These are phyloP conservation scores for Aegypius monachus DNA, from an alignment of 2,113 vertebrate genomes.

Conservation along the genomic window DNA sequence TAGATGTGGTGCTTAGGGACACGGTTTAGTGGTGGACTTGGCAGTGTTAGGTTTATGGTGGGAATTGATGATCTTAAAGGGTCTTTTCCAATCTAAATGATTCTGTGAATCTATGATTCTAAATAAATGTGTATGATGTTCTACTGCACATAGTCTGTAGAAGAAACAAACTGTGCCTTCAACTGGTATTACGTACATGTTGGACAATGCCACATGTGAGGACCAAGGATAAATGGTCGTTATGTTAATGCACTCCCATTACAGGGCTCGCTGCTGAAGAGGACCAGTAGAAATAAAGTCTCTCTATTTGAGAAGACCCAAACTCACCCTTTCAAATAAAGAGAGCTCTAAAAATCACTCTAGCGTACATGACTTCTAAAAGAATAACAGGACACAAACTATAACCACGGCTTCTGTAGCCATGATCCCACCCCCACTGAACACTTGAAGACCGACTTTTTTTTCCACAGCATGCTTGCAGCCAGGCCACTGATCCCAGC, in stretches of 20 bases:
- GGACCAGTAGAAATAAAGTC: not conserved
- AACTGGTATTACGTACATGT: rapidly evolving
- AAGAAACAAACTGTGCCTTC: not conserved
- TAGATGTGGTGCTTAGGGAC: no score
- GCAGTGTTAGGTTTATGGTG: not conserved
- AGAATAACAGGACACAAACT: not conserved
- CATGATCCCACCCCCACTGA: not conserved
- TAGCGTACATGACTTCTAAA: not conserved
- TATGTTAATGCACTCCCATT: not conserved
- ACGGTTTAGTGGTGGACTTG: not conserved
- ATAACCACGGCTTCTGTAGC: not conserved
- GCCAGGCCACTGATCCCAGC: not conserved
- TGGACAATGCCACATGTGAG: not conserved
- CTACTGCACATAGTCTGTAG: not conserved
- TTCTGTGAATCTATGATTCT: not conserved
- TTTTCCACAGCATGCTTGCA: not conserved
- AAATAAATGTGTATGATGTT: not conserved
- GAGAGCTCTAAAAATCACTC: not conserved
- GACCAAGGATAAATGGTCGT: not conserved
- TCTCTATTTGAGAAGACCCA: not conserved
- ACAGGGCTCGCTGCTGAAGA: not conserved
- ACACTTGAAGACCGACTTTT: not conserved
- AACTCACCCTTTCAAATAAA: not conserved
- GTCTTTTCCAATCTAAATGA: not conserved
- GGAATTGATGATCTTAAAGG: not conserved